Percentiles rank a stretch among this genome's conserved stretches.
Evolutionary conservation across 2,888 invertebrate species (phyloP).

Genomic region (Drosophila kanekoi): DNA sequence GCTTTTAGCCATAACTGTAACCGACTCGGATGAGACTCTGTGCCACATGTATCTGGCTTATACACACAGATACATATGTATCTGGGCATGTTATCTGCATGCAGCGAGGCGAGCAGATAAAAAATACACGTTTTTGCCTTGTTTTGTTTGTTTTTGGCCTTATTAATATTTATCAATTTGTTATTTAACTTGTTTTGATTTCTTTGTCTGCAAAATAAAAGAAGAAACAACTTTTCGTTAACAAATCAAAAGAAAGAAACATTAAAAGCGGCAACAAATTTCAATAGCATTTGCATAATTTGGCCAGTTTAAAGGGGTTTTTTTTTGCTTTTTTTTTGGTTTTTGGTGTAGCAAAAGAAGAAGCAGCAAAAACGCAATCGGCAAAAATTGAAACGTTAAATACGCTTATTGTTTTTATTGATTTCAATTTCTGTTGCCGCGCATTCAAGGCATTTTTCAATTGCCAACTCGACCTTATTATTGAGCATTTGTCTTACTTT

Average conservation of each 20-base stretch:
- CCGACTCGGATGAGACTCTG: constrained; percentile 24
- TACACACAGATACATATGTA: constrained; percentile 13
- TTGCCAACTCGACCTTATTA: constrained; percentile 66
- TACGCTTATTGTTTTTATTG: constrained; percentile 30
- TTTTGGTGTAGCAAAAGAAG: constrained; percentile 6
- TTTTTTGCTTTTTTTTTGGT: background rate
- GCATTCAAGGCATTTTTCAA: constrained; percentile 51
- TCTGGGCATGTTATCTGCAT: constrained; percentile 32
- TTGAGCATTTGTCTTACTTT: constrained; percentile 35
- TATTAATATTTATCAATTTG: constrained; percentile 78
- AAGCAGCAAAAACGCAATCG: constrained; percentile 22
- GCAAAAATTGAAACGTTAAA: constrained; percentile 12
- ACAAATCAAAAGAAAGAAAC: constrained; percentile 21
- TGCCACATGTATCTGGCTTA: constrained; percentile 2
- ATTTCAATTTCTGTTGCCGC: constrained; percentile 15
- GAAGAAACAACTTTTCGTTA: constrained; percentile 54
- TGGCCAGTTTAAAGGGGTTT: constrained; percentile 23
- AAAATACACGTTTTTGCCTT: constrained; percentile 36
- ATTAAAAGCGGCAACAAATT: constrained; percentile 8
- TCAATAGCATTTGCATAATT: constrained; percentile 56
- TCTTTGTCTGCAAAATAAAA: constrained; percentile 45
- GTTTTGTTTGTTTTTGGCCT: constrained; percentile 40
- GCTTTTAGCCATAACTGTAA: constrained; percentile 33
- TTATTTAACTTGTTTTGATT: constrained; percentile 76
- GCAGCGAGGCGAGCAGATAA: constrained; percentile 40